Evolutionary conservation across 2,113 vertebrate genomes (phyloP).

Genomic region (Bufo gargarizans): DNA sequence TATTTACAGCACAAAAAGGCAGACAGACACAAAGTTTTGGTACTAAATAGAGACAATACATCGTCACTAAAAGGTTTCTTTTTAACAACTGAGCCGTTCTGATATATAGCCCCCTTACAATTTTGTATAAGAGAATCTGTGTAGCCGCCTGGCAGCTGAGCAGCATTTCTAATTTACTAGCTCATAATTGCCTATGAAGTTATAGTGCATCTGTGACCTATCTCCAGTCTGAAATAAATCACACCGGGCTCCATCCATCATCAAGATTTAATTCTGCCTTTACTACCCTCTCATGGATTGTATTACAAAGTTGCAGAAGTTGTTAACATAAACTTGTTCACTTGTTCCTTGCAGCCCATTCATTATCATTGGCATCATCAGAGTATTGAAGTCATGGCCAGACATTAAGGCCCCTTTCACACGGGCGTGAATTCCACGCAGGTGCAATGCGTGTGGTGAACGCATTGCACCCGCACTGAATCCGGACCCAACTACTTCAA

Average conservation of each 20-base stretch:
- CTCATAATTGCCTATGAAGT: not conserved
- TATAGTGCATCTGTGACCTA: conserved; percentile 22
- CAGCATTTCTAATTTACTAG: not conserved
- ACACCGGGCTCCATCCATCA: conserved; percentile 12
- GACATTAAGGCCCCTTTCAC: not conserved
- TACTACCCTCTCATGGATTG: conserved; percentile 37
- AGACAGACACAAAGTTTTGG: too few relatives aligned
- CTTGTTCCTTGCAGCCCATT: not conserved
- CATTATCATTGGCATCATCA: conserved; percentile 6
- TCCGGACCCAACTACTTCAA: too few relatives aligned
- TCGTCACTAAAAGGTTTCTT: not conserved
- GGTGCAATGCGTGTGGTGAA: too few relatives aligned
- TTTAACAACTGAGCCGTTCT: not conserved
- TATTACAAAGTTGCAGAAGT: conserved; percentile 17
- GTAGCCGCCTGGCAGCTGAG: not conserved
- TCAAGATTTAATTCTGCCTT: not conserved
- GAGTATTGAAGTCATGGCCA: not conserved
- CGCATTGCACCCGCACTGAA: too few relatives aligned
- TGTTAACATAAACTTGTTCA: conserved; percentile 8
- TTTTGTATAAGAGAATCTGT: not conserved
- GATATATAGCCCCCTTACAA: too few relatives aligned
- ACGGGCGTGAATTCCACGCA: too few relatives aligned
- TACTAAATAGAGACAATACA: not conserved
- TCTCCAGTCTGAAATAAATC: not conserved
- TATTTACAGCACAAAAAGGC: too few relatives aligned